These are phyloP conservation scores for Bufo gargarizans DNA, from an alignment of 2,113 vertebrate species.

Conservation along the genomic window DNA sequence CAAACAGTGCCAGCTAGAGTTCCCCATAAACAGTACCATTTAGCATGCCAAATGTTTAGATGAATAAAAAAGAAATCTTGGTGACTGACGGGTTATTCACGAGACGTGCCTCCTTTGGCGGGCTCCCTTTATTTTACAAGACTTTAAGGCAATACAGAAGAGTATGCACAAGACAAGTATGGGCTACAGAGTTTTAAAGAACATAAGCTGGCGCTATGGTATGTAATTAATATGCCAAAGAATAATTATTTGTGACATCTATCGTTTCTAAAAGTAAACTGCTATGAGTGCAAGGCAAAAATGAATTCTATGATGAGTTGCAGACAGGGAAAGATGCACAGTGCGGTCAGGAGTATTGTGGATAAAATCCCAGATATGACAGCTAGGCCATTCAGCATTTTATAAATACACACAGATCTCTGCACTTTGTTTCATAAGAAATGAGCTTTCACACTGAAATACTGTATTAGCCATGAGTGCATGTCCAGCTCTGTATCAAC, in stretches of 20 bases:
- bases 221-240: neutral
- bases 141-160: too few relatives aligned
- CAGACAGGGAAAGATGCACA: neutral
- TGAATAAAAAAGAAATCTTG: neutral
- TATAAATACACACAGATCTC: neutral
- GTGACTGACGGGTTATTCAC: neutral
- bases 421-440: neutral
- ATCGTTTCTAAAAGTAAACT: neutral
- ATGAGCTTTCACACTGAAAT: neutral
- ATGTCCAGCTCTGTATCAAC: neutral
- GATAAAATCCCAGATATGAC: conserved; percentile 17
- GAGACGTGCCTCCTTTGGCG: neutral
- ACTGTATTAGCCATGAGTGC: too few relatives aligned
- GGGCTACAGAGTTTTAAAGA: neutral
- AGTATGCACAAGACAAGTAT: too few relatives aligned
- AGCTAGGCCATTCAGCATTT: conserved; percentile 11
- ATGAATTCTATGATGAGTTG: neutral
- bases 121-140: neutral
- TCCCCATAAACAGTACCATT: neutral
- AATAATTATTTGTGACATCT: neutral
- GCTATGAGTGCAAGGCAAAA: neutral
- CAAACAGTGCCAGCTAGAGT: neutral
- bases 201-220: too few relatives aligned
- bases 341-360: conserved; percentile 1
- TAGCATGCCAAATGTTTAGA: neutral